Percentiles rank a stretch among this genome's conserved stretches.
These are phyloP conservation scores for Brachionus rotundiformis DNA, from an alignment of 1,140 invertebrate species.

Conservation along the genomic window DNA sequence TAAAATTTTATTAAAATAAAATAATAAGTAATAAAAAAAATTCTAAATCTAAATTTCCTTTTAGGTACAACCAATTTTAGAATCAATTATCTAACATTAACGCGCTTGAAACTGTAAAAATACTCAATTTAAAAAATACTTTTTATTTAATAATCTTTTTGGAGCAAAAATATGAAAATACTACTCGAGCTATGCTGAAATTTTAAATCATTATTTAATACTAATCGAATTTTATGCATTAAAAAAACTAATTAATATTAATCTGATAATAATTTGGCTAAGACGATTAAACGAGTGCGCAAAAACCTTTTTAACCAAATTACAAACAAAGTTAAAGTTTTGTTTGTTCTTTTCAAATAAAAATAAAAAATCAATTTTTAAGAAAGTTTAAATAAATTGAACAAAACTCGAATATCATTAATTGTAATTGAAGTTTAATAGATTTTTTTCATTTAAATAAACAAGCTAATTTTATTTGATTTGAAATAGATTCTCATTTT, in stretches of 20 bases:
- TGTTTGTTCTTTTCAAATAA: background rate
- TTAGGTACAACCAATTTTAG: no score
- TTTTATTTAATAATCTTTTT: no score
- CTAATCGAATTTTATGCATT: background rate
- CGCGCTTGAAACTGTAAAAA: no score
- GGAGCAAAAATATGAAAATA: no score
- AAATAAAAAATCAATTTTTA: background rate
- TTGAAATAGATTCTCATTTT: background rate
- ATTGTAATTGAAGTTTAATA: slow-evolving; percentile 38
- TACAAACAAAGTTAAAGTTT: background rate
- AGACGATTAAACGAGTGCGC: slow-evolving; percentile 1
- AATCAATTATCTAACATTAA: no score
- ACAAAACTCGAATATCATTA: background rate
- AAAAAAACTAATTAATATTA: slow-evolving; percentile 4
- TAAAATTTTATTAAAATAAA: no score
- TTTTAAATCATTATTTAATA: background rate
- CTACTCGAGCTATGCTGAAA: no score
- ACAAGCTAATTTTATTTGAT: background rate
- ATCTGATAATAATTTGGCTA: background rate
- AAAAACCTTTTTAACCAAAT: background rate
- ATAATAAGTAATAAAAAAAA: no score
- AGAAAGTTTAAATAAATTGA: background rate
- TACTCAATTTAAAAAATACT: no score
- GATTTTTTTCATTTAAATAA: background rate
- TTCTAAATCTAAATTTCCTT: no score